phyloP scores from a whole-genome alignment of 2,888 invertebrate species.

The Tetragnatha montana region DNA sequence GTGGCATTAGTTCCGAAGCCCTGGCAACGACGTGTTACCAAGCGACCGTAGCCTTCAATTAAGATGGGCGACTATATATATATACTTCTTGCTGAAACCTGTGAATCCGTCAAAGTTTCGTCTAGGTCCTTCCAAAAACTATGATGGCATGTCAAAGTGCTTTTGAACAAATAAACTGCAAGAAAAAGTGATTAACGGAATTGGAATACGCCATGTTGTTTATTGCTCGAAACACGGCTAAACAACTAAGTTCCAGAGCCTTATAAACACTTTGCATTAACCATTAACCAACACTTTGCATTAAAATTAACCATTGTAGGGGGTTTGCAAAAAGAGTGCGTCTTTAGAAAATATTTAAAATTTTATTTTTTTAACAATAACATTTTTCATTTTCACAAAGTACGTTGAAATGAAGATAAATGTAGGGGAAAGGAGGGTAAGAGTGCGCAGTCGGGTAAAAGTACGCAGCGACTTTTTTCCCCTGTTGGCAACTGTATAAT shows the following conservation, averaged over 20 bases:
- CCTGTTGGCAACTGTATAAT: too few species aligned
- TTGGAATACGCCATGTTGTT: too few species aligned
- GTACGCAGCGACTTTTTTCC: too few species aligned
- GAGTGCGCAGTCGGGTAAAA: too few species aligned
- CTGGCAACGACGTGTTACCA: constrained; percentile 57
- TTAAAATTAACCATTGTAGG: neutral
- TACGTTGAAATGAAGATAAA: too few species aligned
- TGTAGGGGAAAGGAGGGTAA: too few species aligned
- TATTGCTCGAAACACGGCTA: too few species aligned
- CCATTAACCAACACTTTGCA: neutral
- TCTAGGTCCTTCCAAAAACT: neutral
- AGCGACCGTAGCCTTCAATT: constrained; percentile 64
- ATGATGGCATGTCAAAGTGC: neutral
- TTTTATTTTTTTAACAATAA: neutral
- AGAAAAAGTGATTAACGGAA: too few species aligned
- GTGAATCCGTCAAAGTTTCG: constrained; percentile 8
- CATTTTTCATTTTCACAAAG: too few species aligned
- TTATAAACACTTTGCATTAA: too few species aligned
- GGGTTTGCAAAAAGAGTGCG: neutral
- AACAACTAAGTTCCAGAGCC: too few species aligned
- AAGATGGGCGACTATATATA: constrained; percentile 44
- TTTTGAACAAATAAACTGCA: too few species aligned
- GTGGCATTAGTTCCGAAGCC: constrained; percentile 51
- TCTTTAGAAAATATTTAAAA: neutral
- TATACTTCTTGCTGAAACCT: constrained; percentile 25